Conservation (phyloP, 2,888 invertebrate species). For the Rotaria magnacalcarata region DNA sequence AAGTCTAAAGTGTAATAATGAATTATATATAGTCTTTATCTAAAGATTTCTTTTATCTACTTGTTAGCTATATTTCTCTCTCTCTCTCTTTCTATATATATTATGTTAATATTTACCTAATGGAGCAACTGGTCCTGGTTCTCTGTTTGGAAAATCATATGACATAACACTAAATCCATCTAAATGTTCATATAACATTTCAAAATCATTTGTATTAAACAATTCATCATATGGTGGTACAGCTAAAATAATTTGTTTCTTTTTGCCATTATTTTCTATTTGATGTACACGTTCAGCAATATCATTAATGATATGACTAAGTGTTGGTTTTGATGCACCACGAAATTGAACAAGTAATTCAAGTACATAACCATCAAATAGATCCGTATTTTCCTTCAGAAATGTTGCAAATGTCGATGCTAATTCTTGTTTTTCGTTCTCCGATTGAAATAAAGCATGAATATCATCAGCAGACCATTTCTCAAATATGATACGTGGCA, state of each 20-base stretch:
- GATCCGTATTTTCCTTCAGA: conserved; percentile 67
- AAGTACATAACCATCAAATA: conserved; percentile 79
- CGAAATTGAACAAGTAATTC: conserved; percentile 65
- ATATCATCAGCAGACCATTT: conserved; percentile 75
- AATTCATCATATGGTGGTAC: conserved; percentile 73
- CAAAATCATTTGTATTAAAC: conserved; percentile 72
- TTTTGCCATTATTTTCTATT: conserved; percentile 47
- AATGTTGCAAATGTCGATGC: conserved; percentile 45
- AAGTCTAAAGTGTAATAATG: no score
- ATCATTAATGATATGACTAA: conserved; percentile 48
- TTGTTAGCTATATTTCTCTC: no score
- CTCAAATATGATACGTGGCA: conserved; percentile 84
- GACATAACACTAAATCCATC: conserved; percentile 91
- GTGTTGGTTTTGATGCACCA: conserved; percentile 44
- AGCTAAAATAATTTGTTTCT: conserved; percentile 65
- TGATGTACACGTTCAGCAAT: conserved; percentile 48
- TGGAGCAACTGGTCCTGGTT: conserved; percentile 56
- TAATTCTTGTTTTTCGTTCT: conserved; percentile 44
- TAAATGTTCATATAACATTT: conserved; percentile 71
- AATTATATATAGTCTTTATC: no score
- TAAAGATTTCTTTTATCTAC: no score
- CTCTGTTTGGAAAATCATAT: conserved; percentile 67
- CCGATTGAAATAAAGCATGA: conserved; percentile 66
- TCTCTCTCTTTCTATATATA: neutral
- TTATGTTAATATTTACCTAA: neutral